Conservation (phyloP, 2,888 invertebrate species). For the Epirrhoe alternata region DNA sequence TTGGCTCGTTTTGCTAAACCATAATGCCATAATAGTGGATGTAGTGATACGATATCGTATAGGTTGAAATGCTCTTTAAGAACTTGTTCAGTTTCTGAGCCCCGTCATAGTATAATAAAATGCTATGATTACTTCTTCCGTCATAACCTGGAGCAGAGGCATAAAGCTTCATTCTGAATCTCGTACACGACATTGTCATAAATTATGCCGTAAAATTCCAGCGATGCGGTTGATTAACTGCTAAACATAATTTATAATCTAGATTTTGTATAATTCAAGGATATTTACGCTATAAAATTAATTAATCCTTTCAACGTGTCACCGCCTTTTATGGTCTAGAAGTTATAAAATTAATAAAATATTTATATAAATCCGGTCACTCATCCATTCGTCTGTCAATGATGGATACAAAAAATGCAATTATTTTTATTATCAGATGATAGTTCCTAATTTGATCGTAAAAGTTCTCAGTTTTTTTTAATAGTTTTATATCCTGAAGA, state of each 20-base stretch:
- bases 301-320: conserved; percentile 40
- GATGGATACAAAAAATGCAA: not conserved
- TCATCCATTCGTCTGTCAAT: conserved; percentile 14
- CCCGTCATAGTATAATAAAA: conserved; percentile 7
- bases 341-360: conserved; percentile 38
- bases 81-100: not conserved
- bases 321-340: conserved; percentile 37
- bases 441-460: not conserved
- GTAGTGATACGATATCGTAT: no score
- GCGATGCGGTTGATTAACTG: conserved; percentile 32
- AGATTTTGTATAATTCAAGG: conserved; percentile 39
- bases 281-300: conserved; percentile 34
- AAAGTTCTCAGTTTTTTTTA: not conserved
- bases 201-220: conserved; percentile 38
- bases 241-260: conserved; percentile 39
- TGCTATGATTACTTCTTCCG: conserved; percentile 10
- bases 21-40: no score
- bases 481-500: no score
- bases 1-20: no score
- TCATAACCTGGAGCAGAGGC: conserved; percentile 2
- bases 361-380: conserved; percentile 26
- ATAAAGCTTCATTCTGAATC: conserved; percentile 33
- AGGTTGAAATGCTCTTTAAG: no score
- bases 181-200: conserved; percentile 31
- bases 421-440: not conserved